phyloP scores from a whole-genome alignment of 2,797 vertebrate genomes.

The Coreius guichenoti region DNA sequence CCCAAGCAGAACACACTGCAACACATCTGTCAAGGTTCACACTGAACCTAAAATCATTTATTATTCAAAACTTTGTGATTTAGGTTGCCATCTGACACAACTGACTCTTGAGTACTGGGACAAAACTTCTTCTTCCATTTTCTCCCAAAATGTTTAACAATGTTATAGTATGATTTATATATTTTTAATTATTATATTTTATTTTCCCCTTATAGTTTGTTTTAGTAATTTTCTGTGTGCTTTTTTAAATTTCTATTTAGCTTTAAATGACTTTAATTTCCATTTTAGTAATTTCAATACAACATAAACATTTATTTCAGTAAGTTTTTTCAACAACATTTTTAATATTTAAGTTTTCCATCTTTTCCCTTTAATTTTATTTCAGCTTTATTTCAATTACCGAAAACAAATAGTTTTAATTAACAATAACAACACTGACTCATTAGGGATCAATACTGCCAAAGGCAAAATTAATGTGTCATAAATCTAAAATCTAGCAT shows the following conservation, averaged over 20 bases:
- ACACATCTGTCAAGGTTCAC: constrained; percentile 11
- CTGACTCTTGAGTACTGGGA: not conserved
- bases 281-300: not conserved
- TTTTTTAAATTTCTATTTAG: not conserved
- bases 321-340: not conserved
- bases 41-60: not conserved
- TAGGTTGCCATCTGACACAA: not conserved
- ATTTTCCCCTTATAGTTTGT: not conserved
- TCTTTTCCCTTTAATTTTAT: too few species aligned
- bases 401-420: not conserved
- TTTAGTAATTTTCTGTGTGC: not conserved
- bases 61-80: not conserved
- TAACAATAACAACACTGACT: not conserved
- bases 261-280: not conserved
- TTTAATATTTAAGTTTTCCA: too few species aligned
- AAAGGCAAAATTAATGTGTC: not conserved
- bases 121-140: not conserved
- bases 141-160: not conserved
- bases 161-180: not conserved
- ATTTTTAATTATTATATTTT: not conserved
- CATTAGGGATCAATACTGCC: not conserved
- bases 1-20: not conserved
- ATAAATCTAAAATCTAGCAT: not conserved
- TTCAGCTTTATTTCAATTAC: not conserved
- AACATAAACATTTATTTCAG: not conserved